Percentiles rank a stretch among this genome's conserved stretches.
These are phyloP conservation scores for Euleptes europaea DNA, from an alignment of 2,113 vertebrate species.

Conservation along the genomic window DNA sequence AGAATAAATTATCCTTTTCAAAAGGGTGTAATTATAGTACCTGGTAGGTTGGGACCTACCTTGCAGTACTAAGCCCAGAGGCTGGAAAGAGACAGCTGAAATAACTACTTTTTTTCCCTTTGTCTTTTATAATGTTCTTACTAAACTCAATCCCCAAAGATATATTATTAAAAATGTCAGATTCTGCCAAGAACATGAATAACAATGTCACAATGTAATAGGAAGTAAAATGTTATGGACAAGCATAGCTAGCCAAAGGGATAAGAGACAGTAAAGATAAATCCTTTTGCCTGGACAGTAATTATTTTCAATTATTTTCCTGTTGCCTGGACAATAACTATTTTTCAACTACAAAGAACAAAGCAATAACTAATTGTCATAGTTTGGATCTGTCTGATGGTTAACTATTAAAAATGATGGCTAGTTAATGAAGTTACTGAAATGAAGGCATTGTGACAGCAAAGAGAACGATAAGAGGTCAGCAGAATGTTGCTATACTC, in stretches of 20 bases:
- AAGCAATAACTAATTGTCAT: not conserved
- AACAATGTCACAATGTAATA: not conserved
- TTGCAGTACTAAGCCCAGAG: not conserved
- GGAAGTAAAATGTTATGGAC: not conserved
- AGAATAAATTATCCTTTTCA: conserved; percentile 22
- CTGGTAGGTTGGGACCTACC: conserved; percentile 18
- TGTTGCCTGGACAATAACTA: conserved; percentile 8
- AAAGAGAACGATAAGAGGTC: not conserved
- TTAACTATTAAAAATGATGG: not conserved
- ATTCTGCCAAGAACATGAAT: conserved; percentile 18
- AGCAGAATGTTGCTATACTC: not conserved
- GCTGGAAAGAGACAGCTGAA: conserved; percentile 4
- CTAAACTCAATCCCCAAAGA: conserved; percentile 6
- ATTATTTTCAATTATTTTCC: not conserved
- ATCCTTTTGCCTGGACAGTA: conserved; percentile 1
- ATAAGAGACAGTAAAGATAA: conserved; percentile 9
- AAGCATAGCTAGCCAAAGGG: conserved; percentile 25
- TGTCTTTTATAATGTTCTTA: not conserved
- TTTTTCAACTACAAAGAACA: not conserved
- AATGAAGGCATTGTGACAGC: not conserved
- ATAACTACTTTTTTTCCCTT: conserved; percentile 5
- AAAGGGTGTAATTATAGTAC: not conserved
- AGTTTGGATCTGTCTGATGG: not conserved
- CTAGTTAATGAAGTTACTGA: not conserved
- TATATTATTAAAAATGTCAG: conserved; percentile 6